Base-by-base conservation (phyloP, 2,797 vertebrate species). In the Sebastes taczanowskii region DNA sequence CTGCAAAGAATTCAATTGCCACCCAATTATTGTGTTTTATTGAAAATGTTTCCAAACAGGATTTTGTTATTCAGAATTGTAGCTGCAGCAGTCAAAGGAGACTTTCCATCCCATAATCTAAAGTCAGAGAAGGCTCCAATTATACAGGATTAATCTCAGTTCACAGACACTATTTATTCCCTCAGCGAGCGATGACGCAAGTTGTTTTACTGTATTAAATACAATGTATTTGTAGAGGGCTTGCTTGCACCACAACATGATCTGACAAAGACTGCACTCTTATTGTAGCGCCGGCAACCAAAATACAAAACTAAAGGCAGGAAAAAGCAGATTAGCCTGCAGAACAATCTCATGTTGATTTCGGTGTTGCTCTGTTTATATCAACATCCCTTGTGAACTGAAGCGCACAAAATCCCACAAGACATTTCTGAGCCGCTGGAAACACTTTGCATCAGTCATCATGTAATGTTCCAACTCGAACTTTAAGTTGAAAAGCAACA, bases 81-180 rank as follows among this genome's bases (percentile, higher is more conserved):
- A 4, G n/a, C 20, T 30, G 25, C 3, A 2, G 67, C 22, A 7
- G 29, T 60, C 56, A 62, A 0, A 0, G 11, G 27, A 61, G 4
- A 67, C 10, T 52, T 49, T 38, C 18, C 59, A 22, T 7, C n/a
- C 49, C 49, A 53, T 1, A 65, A 38, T 23, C 34, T 30, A 3
- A 62, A 58, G 59, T 77, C 59, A 30, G n/a, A 67, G 69, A 42
- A 70, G 52, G 52, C 59, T 64, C 71, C 66, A 52, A 23, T 64
- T 70, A 70, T 2, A 10, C 35, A 3, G 5, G 29, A 65, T 65
- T 59, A 35, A 61, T 62, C 56, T 32, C 59, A 30, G 8, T 20
- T 55, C 11, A 53, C 32, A 60, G 38, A 29, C 52, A 4, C 18
- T 2, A 4, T 64, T 74, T 22, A 2, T 59, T 81, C 67, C 30